Conservation (phyloP, 2,888 invertebrate genomes). For the Pollenia labialis region DNA sequence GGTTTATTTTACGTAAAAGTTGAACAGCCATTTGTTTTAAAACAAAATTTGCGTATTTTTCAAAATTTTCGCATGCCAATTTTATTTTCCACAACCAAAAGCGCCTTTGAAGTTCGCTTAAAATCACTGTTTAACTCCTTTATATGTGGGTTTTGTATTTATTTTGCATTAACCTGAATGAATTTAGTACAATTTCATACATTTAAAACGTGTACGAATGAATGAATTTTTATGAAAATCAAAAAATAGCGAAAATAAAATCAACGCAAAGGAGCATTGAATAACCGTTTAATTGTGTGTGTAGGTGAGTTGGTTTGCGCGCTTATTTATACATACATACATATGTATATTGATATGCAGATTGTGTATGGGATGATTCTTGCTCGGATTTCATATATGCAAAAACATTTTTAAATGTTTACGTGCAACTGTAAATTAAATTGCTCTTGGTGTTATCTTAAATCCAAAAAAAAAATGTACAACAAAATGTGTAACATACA, state of each 20-base stretch:
- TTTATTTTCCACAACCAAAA: too few relatives aligned
- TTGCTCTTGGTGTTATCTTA: constrained; percentile 55
- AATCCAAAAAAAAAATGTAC: constrained; percentile 14
- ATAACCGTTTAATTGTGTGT: constrained; percentile 5
- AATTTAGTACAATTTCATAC: constrained; percentile 2
- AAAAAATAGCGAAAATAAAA: constrained; percentile 3
- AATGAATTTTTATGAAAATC: constrained; percentile 17
- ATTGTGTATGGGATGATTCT: constrained; percentile 48
- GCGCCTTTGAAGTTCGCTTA: too few relatives aligned
- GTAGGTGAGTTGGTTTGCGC: background rate
- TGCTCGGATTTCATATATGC: constrained; percentile 49
- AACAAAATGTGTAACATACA: too few relatives aligned
- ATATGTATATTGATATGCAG: constrained; percentile 2
- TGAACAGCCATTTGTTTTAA: too few relatives aligned
- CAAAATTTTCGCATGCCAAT: too few relatives aligned
- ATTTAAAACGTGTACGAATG: constrained; percentile 17
- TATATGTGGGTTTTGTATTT: constrained; percentile 46
- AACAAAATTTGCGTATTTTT: too few relatives aligned
- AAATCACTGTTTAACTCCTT: background rate
- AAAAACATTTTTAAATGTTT: constrained; percentile 43
- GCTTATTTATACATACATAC: too few relatives aligned
- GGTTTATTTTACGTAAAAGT: too few relatives aligned
- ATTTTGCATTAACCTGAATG: constrained; percentile 62
- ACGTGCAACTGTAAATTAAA: constrained; percentile 63
- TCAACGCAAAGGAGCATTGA: background rate